Evolutionary conservation across 2,113 vertebrate genomes (phyloP).

Genomic region (Limanda limanda): DNA sequence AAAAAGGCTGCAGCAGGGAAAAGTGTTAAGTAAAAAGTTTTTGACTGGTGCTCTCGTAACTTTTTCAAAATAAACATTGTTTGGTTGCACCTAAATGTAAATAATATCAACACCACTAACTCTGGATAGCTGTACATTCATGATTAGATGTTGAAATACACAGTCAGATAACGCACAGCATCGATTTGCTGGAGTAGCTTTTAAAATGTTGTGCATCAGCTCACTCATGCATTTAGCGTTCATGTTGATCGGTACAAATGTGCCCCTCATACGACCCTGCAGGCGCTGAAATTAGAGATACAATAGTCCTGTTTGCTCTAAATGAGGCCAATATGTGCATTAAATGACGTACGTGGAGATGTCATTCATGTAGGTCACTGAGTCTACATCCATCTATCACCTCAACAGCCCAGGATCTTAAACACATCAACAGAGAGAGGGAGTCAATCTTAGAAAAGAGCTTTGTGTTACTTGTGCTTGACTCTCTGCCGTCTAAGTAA

Average conservation of each 20-base stretch:
- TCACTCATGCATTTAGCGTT: slow-evolving; percentile 49
- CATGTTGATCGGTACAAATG: slow-evolving; percentile 44
- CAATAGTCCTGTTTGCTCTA: slow-evolving; percentile 34
- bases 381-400: slow-evolving; percentile 58
- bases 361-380: slow-evolving; percentile 58
- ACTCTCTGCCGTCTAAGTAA: slow-evolving; percentile 56
- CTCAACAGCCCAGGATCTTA: slow-evolving; percentile 46
- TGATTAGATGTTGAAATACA: slow-evolving; percentile 14
- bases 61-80: slow-evolving; percentile 2
- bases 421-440: slow-evolving; percentile 10
- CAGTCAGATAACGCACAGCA: slow-evolving; percentile 7
- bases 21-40: slow-evolving; percentile 17
- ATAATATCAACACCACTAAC: not conserved
- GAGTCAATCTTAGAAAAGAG: slow-evolving; percentile 38
- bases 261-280: slow-evolving; percentile 18
- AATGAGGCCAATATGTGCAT: slow-evolving; percentile 42
- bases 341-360: slow-evolving; percentile 46
- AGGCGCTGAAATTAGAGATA: slow-evolving; percentile 53
- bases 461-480: slow-evolving; percentile 39
- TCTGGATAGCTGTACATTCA: not conserved
- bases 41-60: slow-evolving; percentile 8
- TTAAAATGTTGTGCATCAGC: slow-evolving; percentile 49
- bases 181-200: slow-evolving; percentile 40
- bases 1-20: slow-evolving; percentile 19
- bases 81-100: not conserved